Base-by-base conservation (phyloP, 1,140 invertebrate species). In the Aphaenogaster floridana region DNA sequence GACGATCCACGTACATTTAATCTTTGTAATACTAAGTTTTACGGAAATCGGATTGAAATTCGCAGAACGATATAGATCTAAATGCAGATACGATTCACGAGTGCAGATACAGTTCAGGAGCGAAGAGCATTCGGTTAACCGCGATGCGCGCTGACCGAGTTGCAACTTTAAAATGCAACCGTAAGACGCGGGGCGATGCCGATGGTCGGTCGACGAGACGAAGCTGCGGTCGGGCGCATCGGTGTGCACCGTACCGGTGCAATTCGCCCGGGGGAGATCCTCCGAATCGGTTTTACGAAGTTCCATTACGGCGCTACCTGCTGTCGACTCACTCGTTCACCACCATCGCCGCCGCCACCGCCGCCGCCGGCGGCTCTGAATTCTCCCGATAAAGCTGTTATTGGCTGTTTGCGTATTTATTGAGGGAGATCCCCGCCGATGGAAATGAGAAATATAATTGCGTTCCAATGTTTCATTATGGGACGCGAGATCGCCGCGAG, bases 391-490 rank as follows among this genome's bases (percentile, higher is more conserved):
- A 74, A 84, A 84, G 80, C 80, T 84, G 80, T 84, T 84, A 84
- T 84, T 74, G 80, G 80, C 80, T 84, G 80, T 74, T 84, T 84
- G 80, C 69, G 80, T 84, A 84, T 84, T 84, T 84, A 84, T 84
- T 76, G 80, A 84, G 69, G 80, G 80, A 76, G 69, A 76, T 74
- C 80, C 80, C 54, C 57, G 39, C 42, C 54, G 80, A 84, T 84
- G 80, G 69, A 84, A 84, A 84, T 84, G 80, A 84, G 80, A 84
- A 84, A 84, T 84, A 84, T 84, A 84, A 84, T 84, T 84, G 80
- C 80, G 69, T 84, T 84, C 69, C 80, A 45, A 74, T 84, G 80
- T 76, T 84, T 57, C 54, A 84, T 84, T 84, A 84, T 84, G 69
- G 54, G 68, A 61, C 69, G 54, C 68, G 80, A 13, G 54, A 84